Conservation (phyloP, 2,113 vertebrate species). For the Columba livia region DNA sequence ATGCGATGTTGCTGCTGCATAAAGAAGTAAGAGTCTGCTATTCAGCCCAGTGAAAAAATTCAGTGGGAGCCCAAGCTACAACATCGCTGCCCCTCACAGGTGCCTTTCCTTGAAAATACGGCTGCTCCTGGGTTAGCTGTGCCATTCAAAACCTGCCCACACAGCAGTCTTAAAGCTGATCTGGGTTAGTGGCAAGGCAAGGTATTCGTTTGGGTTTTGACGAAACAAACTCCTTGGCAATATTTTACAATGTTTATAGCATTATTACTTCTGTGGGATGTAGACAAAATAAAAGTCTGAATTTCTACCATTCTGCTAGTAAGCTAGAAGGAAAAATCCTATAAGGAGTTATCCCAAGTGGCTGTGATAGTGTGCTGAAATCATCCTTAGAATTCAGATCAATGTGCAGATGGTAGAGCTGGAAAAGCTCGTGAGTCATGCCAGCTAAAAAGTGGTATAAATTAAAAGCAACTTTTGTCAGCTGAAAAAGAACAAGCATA, state of each 20-base stretch:
- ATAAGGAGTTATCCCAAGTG: not conserved
- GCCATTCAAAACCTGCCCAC: not conserved
- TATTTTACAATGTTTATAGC: not conserved
- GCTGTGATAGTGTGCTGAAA: slow-evolving; percentile 10
- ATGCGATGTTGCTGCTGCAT: not conserved
- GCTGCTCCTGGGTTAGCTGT: not conserved
- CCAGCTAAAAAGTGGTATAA: slow-evolving; percentile 31
- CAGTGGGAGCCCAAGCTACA: not conserved
- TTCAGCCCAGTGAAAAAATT: not conserved
- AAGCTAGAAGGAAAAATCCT: not conserved
- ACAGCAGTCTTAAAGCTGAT: not conserved
- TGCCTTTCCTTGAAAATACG: not conserved
- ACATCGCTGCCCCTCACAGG: not conserved
- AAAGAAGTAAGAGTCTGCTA: not conserved
- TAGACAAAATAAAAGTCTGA: not conserved
- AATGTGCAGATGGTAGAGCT: slow-evolving; percentile 43
- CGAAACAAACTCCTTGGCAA: not conserved
- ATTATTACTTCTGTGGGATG: not conserved
- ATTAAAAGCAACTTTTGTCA: slow-evolving; percentile 32
- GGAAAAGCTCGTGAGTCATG: slow-evolving; percentile 26
- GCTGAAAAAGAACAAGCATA: slow-evolving; percentile 54
- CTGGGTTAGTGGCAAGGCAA: not conserved
- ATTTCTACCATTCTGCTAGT: not conserved
- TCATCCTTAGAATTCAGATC: not conserved
- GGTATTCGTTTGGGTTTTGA: not conserved